Evolutionary conservation across 2,113 vertebrate genomes (phyloP).

Genomic region (Saiga tatarica): DNA sequence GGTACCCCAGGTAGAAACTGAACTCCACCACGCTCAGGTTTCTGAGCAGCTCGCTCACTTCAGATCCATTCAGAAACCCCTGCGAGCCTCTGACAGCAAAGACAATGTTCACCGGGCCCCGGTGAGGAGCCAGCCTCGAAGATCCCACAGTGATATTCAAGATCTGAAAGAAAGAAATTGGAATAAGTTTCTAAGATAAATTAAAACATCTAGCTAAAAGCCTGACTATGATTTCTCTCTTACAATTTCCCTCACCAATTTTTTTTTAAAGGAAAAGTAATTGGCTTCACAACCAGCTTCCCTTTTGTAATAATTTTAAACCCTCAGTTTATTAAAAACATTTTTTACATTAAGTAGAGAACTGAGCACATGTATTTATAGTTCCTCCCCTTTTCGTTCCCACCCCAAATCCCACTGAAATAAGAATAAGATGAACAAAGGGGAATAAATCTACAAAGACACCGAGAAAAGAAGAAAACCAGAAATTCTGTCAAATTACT

Average conservation of each 20-base stretch:
- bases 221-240: not conserved
- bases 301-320: not conserved
- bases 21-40: constrained; percentile 94
- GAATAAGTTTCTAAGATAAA: not conserved
- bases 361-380: not conserved
- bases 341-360: not conserved
- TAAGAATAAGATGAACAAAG: not conserved
- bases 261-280: not conserved
- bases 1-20: constrained; percentile 97
- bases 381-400: not conserved
- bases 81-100: constrained; percentile 84
- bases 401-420: not conserved
- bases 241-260: fast-evolving
- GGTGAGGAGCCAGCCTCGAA: constrained; percentile 69
- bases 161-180: constrained; percentile 83
- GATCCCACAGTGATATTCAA: constrained; percentile 89
- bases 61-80: constrained; percentile 89
- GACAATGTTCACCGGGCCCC: constrained; percentile 89
- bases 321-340: not conserved
- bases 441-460: not conserved
- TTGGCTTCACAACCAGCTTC: not conserved
- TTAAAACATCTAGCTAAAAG: not conserved
- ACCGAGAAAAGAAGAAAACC: not conserved
- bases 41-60: constrained; percentile 91
- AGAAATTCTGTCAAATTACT: not conserved